Evolutionary conservation across 1,140 invertebrate species (phyloP).

Genomic region (Chelonus insularis): DNA sequence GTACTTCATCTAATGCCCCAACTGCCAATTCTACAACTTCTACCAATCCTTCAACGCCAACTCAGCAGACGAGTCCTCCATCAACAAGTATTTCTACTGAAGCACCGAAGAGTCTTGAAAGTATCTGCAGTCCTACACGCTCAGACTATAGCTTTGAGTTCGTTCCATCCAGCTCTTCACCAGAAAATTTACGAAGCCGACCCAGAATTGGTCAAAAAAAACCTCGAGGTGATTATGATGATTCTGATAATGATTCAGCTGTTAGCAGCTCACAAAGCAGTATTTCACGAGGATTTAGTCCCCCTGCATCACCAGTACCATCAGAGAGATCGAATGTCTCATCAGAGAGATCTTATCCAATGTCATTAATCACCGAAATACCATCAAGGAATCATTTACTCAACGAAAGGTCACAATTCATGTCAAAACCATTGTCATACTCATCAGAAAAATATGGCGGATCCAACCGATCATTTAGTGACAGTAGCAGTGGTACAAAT

Average conservation of each 20-base stretch:
- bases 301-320: slow-evolving; percentile 61
- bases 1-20: too few relatives aligned
- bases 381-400: slow-evolving; percentile 29
- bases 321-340: slow-evolving; percentile 49
- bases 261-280: slow-evolving; percentile 75
- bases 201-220: slow-evolving; percentile 35
- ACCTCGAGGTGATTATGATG: slow-evolving; percentile 61
- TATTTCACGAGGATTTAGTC: slow-evolving; percentile 71
- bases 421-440: slow-evolving; percentile 36
- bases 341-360: slow-evolving; percentile 45
- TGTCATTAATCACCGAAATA: slow-evolving; percentile 39
- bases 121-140: slow-evolving; percentile 64
- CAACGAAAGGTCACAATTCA: slow-evolving; percentile 22
- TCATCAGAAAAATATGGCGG: slow-evolving; percentile 49
- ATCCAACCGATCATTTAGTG: slow-evolving; percentile 56
- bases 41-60: slow-evolving; percentile 14
- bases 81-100: slow-evolving; percentile 36
- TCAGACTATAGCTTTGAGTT: slow-evolving; percentile 62
- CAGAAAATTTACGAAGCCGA: slow-evolving; percentile 37
- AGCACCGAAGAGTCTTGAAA: slow-evolving; percentile 64
- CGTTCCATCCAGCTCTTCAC: slow-evolving; percentile 42
- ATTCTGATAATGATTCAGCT: slow-evolving; percentile 85
- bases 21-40: too few relatives aligned
- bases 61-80: slow-evolving; percentile 32
- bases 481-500: slow-evolving; percentile 46